Percentiles rank a stretch among this genome's conserved stretches.
phyloP scores from a whole-genome alignment of 1,140 invertebrate genomes.

The Trichoplusia ni region DNA sequence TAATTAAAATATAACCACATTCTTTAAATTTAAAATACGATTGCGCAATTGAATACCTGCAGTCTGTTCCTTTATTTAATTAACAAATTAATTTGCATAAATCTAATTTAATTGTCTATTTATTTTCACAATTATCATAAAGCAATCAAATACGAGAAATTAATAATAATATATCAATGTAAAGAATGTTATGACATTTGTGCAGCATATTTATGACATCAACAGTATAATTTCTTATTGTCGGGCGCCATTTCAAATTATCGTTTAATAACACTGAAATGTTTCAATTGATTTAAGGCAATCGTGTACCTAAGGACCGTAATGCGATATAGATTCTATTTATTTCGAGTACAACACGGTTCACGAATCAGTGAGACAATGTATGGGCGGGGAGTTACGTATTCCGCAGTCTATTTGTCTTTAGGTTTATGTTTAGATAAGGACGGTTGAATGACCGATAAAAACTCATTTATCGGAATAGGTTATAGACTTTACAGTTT shows the following conservation, averaged over 20 bases:
- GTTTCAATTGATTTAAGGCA: conserved; percentile 67
- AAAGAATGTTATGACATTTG: conserved; percentile 10
- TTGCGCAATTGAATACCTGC: no score
- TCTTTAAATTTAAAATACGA: no score
- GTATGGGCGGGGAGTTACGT: background rate
- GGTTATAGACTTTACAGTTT: no score
- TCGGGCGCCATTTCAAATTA: conserved; percentile 46
- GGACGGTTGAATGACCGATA: no score
- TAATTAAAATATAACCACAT: no score
- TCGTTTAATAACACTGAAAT: conserved; percentile 49
- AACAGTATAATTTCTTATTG: conserved; percentile 24
- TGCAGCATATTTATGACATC: conserved; percentile 12
- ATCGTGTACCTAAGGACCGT: conserved; percentile 28
- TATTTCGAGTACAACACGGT: conserved; percentile 26
- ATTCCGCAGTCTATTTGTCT: no score
- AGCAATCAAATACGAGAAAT: conserved; percentile 4
- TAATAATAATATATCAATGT: background rate
- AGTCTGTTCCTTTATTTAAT: no score
- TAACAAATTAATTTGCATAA: no score
- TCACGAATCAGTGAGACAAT: conserved; percentile 20
- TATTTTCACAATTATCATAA: background rate
- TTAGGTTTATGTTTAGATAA: no score
- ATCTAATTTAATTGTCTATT: background rate
- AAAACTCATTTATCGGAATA: no score
- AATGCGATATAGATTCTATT: conserved; percentile 40